Evolutionary conservation across 2,113 vertebrate genomes (phyloP).

Genomic region (Puma concolor): DNA sequence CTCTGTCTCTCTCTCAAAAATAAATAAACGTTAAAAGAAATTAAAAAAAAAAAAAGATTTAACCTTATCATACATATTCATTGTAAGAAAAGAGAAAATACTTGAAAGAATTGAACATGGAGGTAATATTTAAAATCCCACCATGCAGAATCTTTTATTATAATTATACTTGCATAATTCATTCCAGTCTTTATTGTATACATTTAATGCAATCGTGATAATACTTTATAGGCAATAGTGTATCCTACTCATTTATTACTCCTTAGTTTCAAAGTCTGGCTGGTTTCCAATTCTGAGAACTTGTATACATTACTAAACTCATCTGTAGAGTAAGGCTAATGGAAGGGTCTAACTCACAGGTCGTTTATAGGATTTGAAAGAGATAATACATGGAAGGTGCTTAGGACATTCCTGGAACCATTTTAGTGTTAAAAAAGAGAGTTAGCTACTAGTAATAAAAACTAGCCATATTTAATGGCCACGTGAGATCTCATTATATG

Average conservation of each 20-base stretch:
- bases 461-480: neutral
- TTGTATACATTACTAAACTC: neutral
- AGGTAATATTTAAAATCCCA: neutral
- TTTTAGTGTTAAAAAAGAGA: neutral
- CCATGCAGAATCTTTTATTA: neutral
- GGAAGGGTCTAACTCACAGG: neutral
- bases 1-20: no score
- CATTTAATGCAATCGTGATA: neutral
- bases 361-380: neutral
- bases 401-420: neutral
- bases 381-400: neutral
- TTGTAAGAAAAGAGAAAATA: neutral
- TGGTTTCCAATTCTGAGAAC: neutral
- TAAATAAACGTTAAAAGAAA: no score
- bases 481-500: neutral
- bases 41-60: no score
- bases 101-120: neutral
- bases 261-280: neutral
- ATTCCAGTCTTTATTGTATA: neutral
- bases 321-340: neutral
- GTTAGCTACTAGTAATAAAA: neutral
- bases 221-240: neutral
- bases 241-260: neutral
- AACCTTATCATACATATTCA: neutral
- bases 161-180: neutral